Evolutionary conservation across 2,113 vertebrate genomes (phyloP), one percentile per base, ranked within the genome.

Genomic region (Anarhynchus alexandrinus): DNA sequence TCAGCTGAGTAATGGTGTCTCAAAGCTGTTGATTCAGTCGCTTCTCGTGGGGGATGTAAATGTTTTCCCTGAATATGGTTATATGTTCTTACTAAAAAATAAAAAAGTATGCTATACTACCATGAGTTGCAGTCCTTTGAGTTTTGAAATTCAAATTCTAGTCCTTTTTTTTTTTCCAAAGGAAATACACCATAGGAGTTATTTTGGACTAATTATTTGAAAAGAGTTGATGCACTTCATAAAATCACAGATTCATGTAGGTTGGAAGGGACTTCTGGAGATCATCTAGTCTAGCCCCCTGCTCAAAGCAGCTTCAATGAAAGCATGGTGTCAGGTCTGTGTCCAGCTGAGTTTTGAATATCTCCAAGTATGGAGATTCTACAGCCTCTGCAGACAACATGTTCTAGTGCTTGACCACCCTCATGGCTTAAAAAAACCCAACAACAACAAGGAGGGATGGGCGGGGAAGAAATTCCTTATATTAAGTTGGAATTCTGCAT

Each of bases 361-460:
- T 21, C 11, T 90, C 57, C 38, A 42, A 12, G 29, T 34, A 43
- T 0, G 5, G 5, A 55, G 42, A n/a, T 79, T 79, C 30, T 78
- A 15, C 17, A 82, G 12, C 18, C 43, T 86, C 62, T 81, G 32
- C 34, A 73, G 62, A 38, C 21, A 55, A 27, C 10, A 4, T 58
- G n/a, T 58, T 87, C 12, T 67, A 51, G 7, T 58, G 59, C 29
- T 82, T 82, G 29, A 71, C 29, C 40, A 40, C 11, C 8, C 27
- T 40, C 3, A 5, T 36, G 16, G 9, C 32, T 85, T 23, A 18
- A 59, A 66, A n/a, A 55, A 78, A 47, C 40, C 40, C 8, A 40
- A 40, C 40, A 26, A 47, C 71, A 47, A 26, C 18, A 11, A 4
- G 1, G 1, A 5, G 3, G 2, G 7, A 2, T 3, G 7, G 6